A percentile compares a stretch with the other conserved stretches of the same genome.
Conservation (phyloP, 2,113 vertebrate species). For the Pipra filicauda region DNA sequence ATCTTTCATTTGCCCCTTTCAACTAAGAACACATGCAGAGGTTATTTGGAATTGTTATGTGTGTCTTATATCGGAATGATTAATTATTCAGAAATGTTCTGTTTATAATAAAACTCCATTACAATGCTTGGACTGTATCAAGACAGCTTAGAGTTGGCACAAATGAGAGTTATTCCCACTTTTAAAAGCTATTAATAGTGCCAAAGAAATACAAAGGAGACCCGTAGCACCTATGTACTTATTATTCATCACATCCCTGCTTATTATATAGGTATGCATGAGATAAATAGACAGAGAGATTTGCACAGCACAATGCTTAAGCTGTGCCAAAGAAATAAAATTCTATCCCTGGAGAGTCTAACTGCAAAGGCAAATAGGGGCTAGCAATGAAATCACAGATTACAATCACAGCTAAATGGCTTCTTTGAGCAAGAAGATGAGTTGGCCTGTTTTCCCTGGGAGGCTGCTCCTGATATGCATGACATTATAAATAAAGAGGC, state of each 20-base stretch:
- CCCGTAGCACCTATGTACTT: not conserved
- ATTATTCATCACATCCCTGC: not conserved
- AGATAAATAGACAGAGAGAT: slow-evolving; percentile 35
- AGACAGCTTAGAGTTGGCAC: slow-evolving; percentile 14
- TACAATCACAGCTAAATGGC: not conserved
- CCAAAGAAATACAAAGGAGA: slow-evolving; percentile 28
- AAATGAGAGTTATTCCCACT: not conserved
- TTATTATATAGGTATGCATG: slow-evolving; percentile 38
- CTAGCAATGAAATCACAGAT: slow-evolving; percentile 35
- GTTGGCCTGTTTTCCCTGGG: slow-evolving; percentile 23
- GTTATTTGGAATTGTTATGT: slow-evolving; percentile 9
- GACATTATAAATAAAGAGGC: slow-evolving; percentile 7
- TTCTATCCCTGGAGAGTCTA: not conserved
- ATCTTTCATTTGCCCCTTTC: slow-evolving; percentile 11
- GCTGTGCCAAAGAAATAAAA: slow-evolving; percentile 46
- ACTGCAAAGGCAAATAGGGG: not conserved
- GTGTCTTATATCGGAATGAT: not conserved
- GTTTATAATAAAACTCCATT: slow-evolving; percentile 41
- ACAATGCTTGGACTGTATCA: not conserved
- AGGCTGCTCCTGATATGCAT: slow-evolving; percentile 27
- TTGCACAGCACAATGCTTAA: not conserved
- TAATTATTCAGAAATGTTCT: slow-evolving; percentile 56
- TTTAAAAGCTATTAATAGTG: slow-evolving; percentile 13
- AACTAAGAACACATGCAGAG: not conserved
- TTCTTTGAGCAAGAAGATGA: slow-evolving; percentile 30